These are phyloP conservation scores for Anoplolepis gracilipes DNA, from an alignment of 1,140 invertebrate genomes.

Conservation along the genomic window DNA sequence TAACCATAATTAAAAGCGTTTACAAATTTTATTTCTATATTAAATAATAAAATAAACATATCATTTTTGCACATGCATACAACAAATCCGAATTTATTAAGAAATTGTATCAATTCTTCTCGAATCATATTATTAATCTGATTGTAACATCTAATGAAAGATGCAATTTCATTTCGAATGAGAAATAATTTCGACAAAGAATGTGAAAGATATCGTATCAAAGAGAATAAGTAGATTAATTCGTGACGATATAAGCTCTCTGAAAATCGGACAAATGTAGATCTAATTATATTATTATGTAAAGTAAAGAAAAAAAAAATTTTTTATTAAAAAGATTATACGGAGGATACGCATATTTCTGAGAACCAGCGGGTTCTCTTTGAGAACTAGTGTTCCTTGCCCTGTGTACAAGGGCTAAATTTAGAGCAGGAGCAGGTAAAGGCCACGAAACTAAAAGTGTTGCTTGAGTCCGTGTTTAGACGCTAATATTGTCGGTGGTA, in stretches of 20 bases:
- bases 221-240: not conserved
- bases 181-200: not conserved
- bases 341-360: not conserved
- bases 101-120: not conserved
- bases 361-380: not conserved
- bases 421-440: conserved; percentile 11
- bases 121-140: not conserved
- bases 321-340: not conserved
- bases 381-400: not conserved
- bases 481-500: conserved; percentile 17
- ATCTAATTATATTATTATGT: conserved; percentile 14
- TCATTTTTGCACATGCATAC: too few species aligned
- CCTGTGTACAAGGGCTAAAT: conserved; percentile 34
- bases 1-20: not conserved
- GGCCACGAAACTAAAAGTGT: conserved; percentile 34
- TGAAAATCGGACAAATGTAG: not conserved
- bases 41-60: not conserved
- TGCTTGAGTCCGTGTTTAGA: conserved; percentile 26
- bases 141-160: not conserved
- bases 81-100: not conserved
- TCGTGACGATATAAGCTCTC: not conserved
- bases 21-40: not conserved
- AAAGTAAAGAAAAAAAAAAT: not conserved
- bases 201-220: not conserved
- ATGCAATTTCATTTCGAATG: not conserved